Evolutionary conservation across 2,888 invertebrate genomes (phyloP), one percentile per base, ranked within the genome.

Genomic region (Bimastos eiseni): DNA sequence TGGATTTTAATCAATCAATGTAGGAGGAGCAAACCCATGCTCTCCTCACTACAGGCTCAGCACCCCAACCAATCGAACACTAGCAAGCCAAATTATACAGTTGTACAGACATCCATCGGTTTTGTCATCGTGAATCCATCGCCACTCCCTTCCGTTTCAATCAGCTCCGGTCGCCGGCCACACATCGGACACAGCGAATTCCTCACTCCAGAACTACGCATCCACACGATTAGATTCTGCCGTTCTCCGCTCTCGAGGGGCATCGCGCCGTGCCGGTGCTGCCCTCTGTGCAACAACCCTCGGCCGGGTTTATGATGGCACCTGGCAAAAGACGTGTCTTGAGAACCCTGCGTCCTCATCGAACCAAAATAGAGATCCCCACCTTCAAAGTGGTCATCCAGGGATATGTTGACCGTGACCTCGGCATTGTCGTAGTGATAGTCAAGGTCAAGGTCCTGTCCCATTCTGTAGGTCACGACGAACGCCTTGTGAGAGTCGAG

Each of bases 371-470:
- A 95, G 15, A 95, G 92, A 38, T 94, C 93, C 30, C 95, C 95
- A 17, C 94, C 95, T 41, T 92, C 93, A 93, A 94, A 95, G 17
- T 93, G 92, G 70, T 94, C 93, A n/a, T 94, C 94, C 21, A 95
- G 93, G 38, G 94, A 94, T n/a, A 95, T 93, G 93, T 95, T 95
- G 21, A 95, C 90, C 5, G 95, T 95, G 13, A 95, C 93, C 93
- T 95, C 95, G 37, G 95, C 94, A 92, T 96, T 95, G 93, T 96
- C 95, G 93, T 93, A 95, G 93, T 96, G 95, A 92, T 93, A 94
- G 90, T 93, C 93, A 30, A 95, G 93, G 91, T 95, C 95, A 37
- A 92, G 91, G 93, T 95, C 95, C 90, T 93, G 8, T 70, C 93
- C 94, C 8, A 93, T 91, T 86, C 94, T 93, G 93, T 95, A 95